Evolutionary conservation across 2,888 invertebrate species (phyloP).

Genomic region (Andrena fulva): DNA sequence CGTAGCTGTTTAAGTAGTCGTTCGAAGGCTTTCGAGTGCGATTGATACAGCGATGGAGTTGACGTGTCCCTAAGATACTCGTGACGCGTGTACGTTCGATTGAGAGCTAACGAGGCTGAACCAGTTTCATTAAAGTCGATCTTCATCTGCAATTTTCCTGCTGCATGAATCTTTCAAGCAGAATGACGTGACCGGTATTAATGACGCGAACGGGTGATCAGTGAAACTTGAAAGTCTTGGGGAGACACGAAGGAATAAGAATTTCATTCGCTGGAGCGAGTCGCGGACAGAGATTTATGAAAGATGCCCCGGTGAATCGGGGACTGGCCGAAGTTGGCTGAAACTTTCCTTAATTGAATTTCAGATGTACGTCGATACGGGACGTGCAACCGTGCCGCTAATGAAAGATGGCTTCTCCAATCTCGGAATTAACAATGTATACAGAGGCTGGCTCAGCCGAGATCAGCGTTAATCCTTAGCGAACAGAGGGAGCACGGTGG

Average conservation of each 20-base stretch:
- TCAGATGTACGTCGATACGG: constrained; percentile 2
- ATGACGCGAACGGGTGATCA: neutral
- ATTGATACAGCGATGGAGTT: neutral
- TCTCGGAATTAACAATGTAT: constrained; percentile 28
- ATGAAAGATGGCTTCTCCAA: constrained; percentile 31
- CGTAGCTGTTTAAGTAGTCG: neutral
- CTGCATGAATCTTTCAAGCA: neutral
- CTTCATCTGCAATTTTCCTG: neutral
- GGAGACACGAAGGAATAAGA: neutral
- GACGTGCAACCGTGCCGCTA: neutral
- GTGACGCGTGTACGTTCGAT: constrained; percentile 1
- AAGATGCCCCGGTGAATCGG: neutral
- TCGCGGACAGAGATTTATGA: neutral
- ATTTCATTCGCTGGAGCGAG: neutral
- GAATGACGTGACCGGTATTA: too few relatives aligned
- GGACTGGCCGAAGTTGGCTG: neutral
- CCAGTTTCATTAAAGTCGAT: constrained; percentile 6
- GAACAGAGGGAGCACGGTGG: neutral
- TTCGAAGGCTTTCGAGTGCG: neutral
- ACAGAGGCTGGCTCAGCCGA: constrained; percentile 13
- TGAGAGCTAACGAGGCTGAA: neutral
- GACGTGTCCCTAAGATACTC: neutral
- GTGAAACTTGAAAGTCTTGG: neutral
- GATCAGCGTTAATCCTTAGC: constrained; percentile 38
- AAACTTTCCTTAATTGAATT: constrained; percentile 25